Evolutionary conservation across 1,140 invertebrate species (phyloP).

Genomic region (Cotesia glomerata): DNA sequence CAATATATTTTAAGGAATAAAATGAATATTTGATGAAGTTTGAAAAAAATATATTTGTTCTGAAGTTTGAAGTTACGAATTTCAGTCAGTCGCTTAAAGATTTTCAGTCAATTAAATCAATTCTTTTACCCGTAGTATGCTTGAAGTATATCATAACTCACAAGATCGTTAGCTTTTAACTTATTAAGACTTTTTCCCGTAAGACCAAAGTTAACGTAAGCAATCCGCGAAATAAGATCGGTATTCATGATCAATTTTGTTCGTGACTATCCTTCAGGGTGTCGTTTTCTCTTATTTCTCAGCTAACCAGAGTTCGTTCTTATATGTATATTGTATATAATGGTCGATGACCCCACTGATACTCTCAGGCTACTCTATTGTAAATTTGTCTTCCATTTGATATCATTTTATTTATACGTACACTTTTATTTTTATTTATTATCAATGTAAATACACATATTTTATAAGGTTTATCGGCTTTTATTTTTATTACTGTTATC

Average conservation of each 20-base stretch:
- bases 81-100: no score
- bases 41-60: no score
- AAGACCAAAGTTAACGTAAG: not conserved
- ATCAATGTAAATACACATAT: not conserved
- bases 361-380: not conserved
- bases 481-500: not conserved
- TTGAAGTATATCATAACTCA: no score
- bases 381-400: not conserved
- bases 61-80: no score
- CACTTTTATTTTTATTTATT: not conserved
- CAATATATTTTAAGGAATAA: no score
- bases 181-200: no score
- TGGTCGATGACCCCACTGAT: slow-evolving; percentile 12
- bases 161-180: no score
- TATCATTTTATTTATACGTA: not conserved
- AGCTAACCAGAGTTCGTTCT: not conserved
- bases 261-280: slow-evolving; percentile 4
- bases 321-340: not conserved
- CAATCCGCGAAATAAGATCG: slow-evolving; percentile 2
- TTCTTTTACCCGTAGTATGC: no score
- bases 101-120: no score
- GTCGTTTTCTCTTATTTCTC: no score
- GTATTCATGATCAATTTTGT: slow-evolving; percentile 18
- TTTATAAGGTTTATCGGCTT: not conserved
- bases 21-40: no score